A percentile compares a stretch with the other conserved stretches of the same genome.
These are phyloP conservation scores for Alexandromys fortis DNA, from an alignment of 2,113 vertebrate species.

Conservation along the genomic window DNA sequence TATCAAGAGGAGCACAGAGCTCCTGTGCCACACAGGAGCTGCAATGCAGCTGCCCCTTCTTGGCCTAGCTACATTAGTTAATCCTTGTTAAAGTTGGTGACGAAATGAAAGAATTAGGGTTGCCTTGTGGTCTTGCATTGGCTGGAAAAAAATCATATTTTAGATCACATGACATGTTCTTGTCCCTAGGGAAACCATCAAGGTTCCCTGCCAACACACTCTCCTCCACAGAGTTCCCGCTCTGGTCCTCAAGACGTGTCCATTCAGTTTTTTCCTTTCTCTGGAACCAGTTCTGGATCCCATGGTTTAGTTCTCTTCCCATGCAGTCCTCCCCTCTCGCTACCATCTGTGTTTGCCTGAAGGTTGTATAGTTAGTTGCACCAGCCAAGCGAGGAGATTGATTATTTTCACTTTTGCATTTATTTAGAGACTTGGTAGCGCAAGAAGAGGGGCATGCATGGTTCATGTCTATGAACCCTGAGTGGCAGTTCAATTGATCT, in stretches of 20 bases:
- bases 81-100: background rate
- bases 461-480: background rate
- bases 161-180: background rate
- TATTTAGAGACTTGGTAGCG: slow-evolving; percentile 29
- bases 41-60: background rate
- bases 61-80: background rate
- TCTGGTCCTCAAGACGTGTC: background rate
- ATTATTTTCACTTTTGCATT: background rate
- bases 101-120: background rate
- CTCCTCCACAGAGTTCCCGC: background rate
- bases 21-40: background rate
- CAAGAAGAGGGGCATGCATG: background rate
- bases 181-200: background rate
- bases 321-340: background rate
- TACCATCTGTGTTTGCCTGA: background rate
- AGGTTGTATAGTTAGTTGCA: background rate
- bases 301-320: background rate
- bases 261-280: background rate
- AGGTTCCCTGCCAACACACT: background rate
- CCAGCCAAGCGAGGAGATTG: background rate
- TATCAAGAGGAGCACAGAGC: background rate
- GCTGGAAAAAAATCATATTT: background rate
- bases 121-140: background rate
- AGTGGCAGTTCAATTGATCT: background rate
- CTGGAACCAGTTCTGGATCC: background rate